Conservation (phyloP, 2,797 vertebrate genomes). For the Gadopsis marmoratus region DNA sequence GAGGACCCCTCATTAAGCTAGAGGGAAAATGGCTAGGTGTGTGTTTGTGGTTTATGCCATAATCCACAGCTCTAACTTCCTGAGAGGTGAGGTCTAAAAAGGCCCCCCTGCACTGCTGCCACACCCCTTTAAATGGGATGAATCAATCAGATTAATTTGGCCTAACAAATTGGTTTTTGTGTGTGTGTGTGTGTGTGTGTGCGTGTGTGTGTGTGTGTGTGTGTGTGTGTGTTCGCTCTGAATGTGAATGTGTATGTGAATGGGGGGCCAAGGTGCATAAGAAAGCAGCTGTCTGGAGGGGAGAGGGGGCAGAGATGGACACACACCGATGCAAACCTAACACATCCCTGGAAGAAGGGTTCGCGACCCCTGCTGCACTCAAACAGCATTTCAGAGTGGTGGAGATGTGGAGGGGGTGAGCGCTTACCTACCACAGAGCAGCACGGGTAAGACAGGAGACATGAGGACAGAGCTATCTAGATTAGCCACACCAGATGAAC, state of each 20-base stretch:
- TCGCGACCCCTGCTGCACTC: constrained; percentile 78
- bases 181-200: constrained; percentile 54
- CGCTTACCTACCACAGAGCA: constrained; percentile 68
- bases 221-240: constrained; percentile 19
- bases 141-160: constrained; percentile 82
- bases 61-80: constrained; percentile 70
- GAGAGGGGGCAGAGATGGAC: constrained; percentile 61
- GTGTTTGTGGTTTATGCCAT: constrained; percentile 25
- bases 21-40: constrained; percentile 28
- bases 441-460: constrained; percentile 23
- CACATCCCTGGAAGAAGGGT: constrained; percentile 80
- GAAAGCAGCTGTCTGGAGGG: constrained; percentile 57
- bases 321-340: constrained; percentile 69
- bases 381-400: constrained; percentile 69
- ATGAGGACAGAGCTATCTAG: constrained; percentile 44
- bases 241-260: constrained; percentile 56
- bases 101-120: constrained; percentile 50
- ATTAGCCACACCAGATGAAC: constrained; percentile 42
- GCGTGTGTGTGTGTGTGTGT: neutral
- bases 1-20: constrained; percentile 41
- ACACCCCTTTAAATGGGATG: constrained; percentile 67
- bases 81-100: constrained; percentile 63
- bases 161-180: constrained; percentile 72
- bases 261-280: constrained; percentile 69
- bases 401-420: constrained; percentile 59